These are phyloP conservation scores for Pelodytes ibericus DNA, from an alignment of 2,797 vertebrate species.

Conservation along the genomic window DNA sequence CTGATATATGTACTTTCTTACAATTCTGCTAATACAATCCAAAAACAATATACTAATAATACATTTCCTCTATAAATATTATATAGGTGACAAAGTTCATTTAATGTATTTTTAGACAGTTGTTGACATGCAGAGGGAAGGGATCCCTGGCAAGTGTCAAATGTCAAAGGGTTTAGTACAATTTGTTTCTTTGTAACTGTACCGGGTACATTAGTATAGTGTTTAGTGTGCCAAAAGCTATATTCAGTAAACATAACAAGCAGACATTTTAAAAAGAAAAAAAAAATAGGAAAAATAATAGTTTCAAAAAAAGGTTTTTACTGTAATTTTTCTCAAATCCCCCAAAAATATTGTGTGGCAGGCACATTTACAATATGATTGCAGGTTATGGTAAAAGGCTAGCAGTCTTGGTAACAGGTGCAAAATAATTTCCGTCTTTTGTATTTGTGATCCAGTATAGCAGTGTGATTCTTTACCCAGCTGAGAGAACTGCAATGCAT, in stretches of 20 bases:
- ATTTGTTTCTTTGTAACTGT: too few relatives aligned
- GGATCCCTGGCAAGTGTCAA: not conserved
- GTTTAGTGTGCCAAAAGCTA: too few relatives aligned
- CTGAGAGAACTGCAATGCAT: not conserved
- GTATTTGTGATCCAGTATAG: too few relatives aligned
- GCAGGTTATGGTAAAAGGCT: not conserved
- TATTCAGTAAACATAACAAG: constrained; percentile 7
- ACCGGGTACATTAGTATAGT: too few relatives aligned
- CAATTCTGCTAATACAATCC: too few relatives aligned
- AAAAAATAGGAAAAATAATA: not conserved
- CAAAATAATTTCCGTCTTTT: not conserved
- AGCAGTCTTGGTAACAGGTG: not conserved
- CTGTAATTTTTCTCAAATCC: not conserved
- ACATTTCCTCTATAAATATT: too few relatives aligned
- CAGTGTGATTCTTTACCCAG: too few relatives aligned
- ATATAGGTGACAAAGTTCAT: too few relatives aligned
- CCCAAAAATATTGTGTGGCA: not conserved
- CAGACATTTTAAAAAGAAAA: not conserved
- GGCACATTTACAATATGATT: not conserved
- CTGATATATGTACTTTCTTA: too few relatives aligned
- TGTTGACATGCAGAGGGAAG: constrained; percentile 24
- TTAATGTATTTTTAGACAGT: constrained; percentile 12
- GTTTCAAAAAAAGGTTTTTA: not conserved
- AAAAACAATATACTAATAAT: too few relatives aligned
- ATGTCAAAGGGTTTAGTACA: too few relatives aligned